Evolutionary conservation across 1,140 invertebrate species (phyloP).

Genomic region (Apis laboriosa): DNA sequence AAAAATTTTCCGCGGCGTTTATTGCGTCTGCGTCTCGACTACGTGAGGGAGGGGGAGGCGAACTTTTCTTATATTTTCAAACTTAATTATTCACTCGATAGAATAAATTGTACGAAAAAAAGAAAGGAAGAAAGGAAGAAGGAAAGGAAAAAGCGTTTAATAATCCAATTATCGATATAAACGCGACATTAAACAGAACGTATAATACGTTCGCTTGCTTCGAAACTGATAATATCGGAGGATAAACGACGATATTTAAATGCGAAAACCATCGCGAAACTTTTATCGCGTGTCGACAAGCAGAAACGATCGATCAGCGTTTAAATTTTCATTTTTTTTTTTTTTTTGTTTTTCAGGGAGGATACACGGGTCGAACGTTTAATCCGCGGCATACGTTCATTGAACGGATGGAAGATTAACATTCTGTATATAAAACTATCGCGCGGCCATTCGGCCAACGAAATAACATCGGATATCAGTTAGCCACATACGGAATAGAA

Average conservation of each 20-base stretch:
- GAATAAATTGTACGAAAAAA: not conserved
- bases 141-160: not conserved
- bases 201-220: not conserved
- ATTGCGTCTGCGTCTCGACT: not conserved
- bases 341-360: not conserved
- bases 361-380: not conserved
- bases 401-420: conserved; percentile 15
- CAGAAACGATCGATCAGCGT: conserved; percentile 8
- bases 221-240: not conserved
- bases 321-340: not conserved
- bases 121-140: no score
- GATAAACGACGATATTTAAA: not conserved
- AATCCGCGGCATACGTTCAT: not conserved
- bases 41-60: no score
- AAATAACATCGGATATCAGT: conserved; percentile 38
- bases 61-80: not conserved
- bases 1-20: conserved; percentile 7
- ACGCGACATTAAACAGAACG: not conserved
- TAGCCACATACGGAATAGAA: conserved; percentile 20
- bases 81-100: not conserved
- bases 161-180: conserved; percentile 3
- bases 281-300: not conserved
- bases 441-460: not conserved
- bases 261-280: not conserved
- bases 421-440: conserved; percentile 2